Conservation (phyloP, 2,888 invertebrate species). For the Bursaphelenchus okinawaensis region DNA sequence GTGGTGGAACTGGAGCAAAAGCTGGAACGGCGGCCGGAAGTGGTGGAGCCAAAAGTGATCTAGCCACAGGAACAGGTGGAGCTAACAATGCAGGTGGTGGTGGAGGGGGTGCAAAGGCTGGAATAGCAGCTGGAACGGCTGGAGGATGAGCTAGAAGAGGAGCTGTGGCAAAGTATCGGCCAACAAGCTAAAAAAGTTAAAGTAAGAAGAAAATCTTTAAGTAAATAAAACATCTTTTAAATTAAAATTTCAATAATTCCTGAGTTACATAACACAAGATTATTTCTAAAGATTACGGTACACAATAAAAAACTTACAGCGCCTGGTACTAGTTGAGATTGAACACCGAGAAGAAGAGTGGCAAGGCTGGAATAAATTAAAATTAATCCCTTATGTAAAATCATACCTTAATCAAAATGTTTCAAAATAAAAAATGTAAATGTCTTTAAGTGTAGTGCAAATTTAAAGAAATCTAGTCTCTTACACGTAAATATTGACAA, state of each 20-base stretch:
- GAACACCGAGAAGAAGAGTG: not conserved
- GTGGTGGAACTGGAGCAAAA: not conserved
- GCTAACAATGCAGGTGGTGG: conserved; percentile 4
- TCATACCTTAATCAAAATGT: no score
- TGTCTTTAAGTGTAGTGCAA: no score
- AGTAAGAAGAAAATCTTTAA: no score
- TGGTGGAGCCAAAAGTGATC: conserved; percentile 1
- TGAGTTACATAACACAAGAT: no score
- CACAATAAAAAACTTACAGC: not conserved
- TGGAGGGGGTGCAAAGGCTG: not conserved
- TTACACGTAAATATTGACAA: no score
- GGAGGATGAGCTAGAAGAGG: not conserved
- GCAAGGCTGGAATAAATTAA: not conserved
- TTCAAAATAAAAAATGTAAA: no score
- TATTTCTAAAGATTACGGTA: not conserved
- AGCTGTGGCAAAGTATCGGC: conserved; percentile 1
- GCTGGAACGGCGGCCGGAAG: conserved; percentile 1
- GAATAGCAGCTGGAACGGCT: not conserved
- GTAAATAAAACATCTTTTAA: no score
- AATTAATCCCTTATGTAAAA: no score
- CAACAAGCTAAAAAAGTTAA: not conserved
- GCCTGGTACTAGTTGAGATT: not conserved
- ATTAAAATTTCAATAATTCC: no score
- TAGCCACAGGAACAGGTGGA: conserved; percentile 3
- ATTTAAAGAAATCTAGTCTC: no score